Conservation (phyloP, 2,888 invertebrate genomes). For the Meloe dianella region DNA sequence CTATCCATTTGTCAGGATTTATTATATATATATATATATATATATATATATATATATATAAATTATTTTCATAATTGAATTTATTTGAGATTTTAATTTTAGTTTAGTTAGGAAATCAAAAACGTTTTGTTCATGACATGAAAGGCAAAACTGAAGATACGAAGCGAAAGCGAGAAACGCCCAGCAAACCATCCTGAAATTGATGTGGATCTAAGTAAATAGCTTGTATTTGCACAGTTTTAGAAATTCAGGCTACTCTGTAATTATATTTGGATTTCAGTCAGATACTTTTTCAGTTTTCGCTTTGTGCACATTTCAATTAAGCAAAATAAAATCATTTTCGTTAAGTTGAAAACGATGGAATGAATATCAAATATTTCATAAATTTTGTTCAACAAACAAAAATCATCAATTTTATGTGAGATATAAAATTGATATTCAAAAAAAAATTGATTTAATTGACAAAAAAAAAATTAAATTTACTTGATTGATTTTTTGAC, state of each 20-base stretch:
- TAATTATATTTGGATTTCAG: slow-evolving; percentile 49
- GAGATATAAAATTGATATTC: not conserved
- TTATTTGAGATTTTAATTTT: slow-evolving; percentile 33
- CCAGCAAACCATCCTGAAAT: slow-evolving; percentile 28
- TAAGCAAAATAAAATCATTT: slow-evolving; percentile 38
- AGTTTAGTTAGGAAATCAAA: slow-evolving; percentile 18
- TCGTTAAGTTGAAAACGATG: slow-evolving; percentile 2
- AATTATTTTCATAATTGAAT: slow-evolving; percentile 33
- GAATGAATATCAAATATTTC: not conserved
- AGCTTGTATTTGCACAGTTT: slow-evolving; percentile 45
- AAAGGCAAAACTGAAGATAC: slow-evolving; percentile 19
- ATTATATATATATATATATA: no score
- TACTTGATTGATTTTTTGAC: no score
- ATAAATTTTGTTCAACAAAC: not conserved
- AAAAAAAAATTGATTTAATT: no score
- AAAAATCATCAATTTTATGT: not conserved
- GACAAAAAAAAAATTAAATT: no score
- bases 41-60: no score
- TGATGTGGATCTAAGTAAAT: slow-evolving; percentile 44
- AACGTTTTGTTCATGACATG: slow-evolving; percentile 13
- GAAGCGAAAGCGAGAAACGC: slow-evolving; percentile 21
- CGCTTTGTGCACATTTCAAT: slow-evolving; percentile 50
- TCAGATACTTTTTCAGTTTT: slow-evolving; percentile 51
- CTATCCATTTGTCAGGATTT: not conserved
- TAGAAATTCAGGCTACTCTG: slow-evolving; percentile 45